Conservation (phyloP, 2,888 invertebrate genomes). For the Allolobophora icterica region DNA sequence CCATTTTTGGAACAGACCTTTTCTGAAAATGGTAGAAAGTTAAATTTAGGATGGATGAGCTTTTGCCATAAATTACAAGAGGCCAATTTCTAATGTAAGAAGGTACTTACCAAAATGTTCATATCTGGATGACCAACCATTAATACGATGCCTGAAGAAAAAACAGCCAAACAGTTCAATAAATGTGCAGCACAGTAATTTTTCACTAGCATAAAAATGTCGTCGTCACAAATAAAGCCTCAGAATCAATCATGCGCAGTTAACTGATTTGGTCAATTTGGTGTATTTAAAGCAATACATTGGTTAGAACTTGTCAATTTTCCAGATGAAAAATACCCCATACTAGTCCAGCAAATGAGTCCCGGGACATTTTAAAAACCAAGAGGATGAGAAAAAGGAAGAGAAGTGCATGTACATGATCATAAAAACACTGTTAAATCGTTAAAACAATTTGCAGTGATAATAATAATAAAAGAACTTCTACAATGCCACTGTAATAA, state of each 20-base stretch:
- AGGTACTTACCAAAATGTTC: conserved; percentile 58
- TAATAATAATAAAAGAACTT: too few species aligned
- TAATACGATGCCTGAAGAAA: conserved; percentile 57
- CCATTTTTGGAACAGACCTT: too few species aligned
- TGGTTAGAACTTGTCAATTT: not conserved
- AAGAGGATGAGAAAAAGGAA: not conserved
- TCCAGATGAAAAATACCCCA: not conserved
- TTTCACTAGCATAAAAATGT: not conserved
- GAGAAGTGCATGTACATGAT: not conserved
- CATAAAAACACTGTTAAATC: not conserved
- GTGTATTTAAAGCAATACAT: not conserved
- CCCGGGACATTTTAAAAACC: not conserved
- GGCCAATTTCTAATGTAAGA: not conserved
- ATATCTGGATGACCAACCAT: conserved; percentile 61
- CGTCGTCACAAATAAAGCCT: not conserved
- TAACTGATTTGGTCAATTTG: too few species aligned
- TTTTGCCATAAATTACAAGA: not conserved
- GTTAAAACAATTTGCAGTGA: not conserved
- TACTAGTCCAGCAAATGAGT: not conserved
- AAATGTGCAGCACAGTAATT: not conserved
- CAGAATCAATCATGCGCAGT: not conserved
- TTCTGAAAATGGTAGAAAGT: too few species aligned
- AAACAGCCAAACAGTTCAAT: conserved; percentile 23
- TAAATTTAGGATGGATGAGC: too few species aligned
- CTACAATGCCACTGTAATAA: too few species aligned